phyloP scores from a whole-genome alignment of 1,140 invertebrate species.

The Orius laevigatus region DNA sequence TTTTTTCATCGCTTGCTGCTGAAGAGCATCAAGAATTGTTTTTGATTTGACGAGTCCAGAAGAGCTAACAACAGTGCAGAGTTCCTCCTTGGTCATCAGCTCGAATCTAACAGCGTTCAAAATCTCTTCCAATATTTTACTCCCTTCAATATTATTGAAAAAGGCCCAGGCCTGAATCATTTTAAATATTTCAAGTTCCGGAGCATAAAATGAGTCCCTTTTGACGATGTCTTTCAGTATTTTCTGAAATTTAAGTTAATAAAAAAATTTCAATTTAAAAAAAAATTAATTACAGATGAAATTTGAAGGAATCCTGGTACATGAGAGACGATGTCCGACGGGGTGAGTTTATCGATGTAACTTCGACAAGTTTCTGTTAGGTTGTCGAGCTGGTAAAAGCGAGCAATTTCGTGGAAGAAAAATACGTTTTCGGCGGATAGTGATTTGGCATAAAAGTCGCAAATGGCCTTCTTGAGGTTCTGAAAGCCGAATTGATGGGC shows the following conservation, averaged over 20 bases:
- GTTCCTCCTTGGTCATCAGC: slow-evolving; percentile 70
- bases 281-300: slow-evolving; percentile 55
- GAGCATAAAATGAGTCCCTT: slow-evolving; percentile 88
- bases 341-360: slow-evolving; percentile 80
- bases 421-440: slow-evolving; percentile 80
- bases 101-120: slow-evolving; percentile 52
- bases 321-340: slow-evolving; percentile 47
- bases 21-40: slow-evolving; percentile 84
- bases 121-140: slow-evolving; percentile 16
- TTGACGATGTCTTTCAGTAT: slow-evolving; percentile 67
- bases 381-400: slow-evolving; percentile 46
- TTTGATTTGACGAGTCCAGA: slow-evolving; percentile 74
- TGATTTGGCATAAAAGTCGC: slow-evolving; percentile 78
- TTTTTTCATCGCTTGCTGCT: slow-evolving; percentile 58
- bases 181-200: slow-evolving; percentile 88
- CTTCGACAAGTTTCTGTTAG: slow-evolving; percentile 42
- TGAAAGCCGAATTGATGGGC: slow-evolving; percentile 91
- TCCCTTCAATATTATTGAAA: slow-evolving; percentile 34
- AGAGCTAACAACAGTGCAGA: slow-evolving; percentile 73
- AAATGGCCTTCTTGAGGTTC: slow-evolving; percentile 81
- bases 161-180: slow-evolving; percentile 75
- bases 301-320: slow-evolving; percentile 70
- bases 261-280: background rate
- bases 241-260: slow-evolving; percentile 30
- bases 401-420: slow-evolving; percentile 79